Base-by-base conservation (phyloP, 2,888 invertebrate species). In the Pocota personata region DNA sequence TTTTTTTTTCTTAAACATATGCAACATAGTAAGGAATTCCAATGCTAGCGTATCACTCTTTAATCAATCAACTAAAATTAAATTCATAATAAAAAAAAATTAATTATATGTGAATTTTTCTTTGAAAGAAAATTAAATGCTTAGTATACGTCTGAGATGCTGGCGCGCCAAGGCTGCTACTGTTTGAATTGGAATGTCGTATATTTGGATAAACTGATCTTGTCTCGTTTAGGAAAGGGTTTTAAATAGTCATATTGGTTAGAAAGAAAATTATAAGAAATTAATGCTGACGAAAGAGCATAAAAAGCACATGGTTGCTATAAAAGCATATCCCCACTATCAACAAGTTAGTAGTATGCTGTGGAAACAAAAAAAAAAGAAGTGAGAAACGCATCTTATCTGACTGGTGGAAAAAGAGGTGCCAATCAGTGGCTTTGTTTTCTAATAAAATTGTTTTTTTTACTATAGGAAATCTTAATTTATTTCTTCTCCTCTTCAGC, bases 1-100 rank as follows among this genome's bases (percentile, higher is more conserved):
- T 6, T 55, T 57, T 66, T 50, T 30, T 3, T 1, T 30, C 57
- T 77, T 77, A 37, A 75, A 46, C 43, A 75, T 82, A 69, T 79
- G 72, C 76, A 82, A 21, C 37, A 48, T 6, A 46, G 48, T 58
- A 35, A 77, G 58, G 77, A 82, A 82, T 82, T 71, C 58, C 82
- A 82, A 82, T 82, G 77, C 19, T 82, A 66, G 58, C 19, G 40
- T 64, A 66, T 57, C 58, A 16, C 58, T n/a, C n/a, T 72, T 82
- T 71, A 72, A 66, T 66, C 69, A 76, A 77, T 82, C 79, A 72
- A 79, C 55, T 57, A 35, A 57, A 48, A 71, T 62, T 64, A 58
- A 71, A 46, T 64, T 77, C 48, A 71, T 46, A 40, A 67, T 46
- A 67, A 76, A 40, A 67, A 35, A 67, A 76, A 76, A 58, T 76